Conservation (phyloP, 1,140 invertebrate species). For the Dinoponera quadriceps region DNA sequence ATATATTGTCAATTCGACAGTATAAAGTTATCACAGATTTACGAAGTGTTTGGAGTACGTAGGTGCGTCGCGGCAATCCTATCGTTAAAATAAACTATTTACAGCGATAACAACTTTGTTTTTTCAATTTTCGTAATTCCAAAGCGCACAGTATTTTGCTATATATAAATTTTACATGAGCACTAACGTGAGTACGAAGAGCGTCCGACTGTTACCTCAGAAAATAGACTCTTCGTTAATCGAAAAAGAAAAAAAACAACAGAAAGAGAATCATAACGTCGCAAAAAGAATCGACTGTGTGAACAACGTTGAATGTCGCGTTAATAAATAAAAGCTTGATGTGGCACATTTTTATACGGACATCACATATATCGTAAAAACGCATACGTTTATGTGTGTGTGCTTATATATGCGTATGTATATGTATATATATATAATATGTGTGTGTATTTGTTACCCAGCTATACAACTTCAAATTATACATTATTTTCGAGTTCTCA, state of each 20-base stretch:
- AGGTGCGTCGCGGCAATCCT: conserved; percentile 49
- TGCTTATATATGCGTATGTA: not conserved
- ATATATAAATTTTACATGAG: not conserved
- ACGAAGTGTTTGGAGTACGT: conserved; percentile 67
- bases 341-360: conserved; percentile 34
- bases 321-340: conserved; percentile 36
- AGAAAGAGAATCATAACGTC: not conserved
- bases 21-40: conserved; percentile 82
- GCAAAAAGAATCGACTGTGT: not conserved
- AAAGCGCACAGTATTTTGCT: not conserved
- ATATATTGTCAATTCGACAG: conserved; percentile 69
- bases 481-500: conserved; percentile 8
- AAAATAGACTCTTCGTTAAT: conserved; percentile 33
- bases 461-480: conserved; percentile 26
- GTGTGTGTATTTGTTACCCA: too few relatives aligned
- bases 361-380: conserved; percentile 27
- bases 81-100: conserved; percentile 76
- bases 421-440: too few relatives aligned
- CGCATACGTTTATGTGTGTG: not conserved
- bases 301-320: not conserved
- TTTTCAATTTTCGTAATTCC: conserved; percentile 14
- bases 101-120: conserved; percentile 60
- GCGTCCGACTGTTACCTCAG: not conserved
- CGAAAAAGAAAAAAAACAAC: not conserved
- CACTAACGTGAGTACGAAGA: not conserved